Conservation (phyloP, 2,888 invertebrate genomes). For the Agrenia bidenticulata region DNA sequence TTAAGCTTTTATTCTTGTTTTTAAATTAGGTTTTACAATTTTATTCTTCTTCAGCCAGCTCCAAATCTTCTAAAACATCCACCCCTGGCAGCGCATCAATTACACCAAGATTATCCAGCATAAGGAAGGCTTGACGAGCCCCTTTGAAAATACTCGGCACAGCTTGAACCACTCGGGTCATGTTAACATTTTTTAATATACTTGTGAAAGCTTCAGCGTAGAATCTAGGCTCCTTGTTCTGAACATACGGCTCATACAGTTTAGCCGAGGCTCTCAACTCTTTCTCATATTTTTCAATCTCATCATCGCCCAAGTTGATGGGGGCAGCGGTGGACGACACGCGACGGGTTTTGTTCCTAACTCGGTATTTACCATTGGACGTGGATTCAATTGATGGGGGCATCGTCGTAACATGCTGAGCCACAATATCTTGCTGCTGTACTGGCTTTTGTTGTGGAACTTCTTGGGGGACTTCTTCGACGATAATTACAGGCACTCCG, state of each 20-base stretch:
- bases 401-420: not conserved
- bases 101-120: slow-evolving; percentile 49
- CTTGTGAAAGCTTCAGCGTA: slow-evolving; percentile 35
- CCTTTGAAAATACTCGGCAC: slow-evolving; percentile 51
- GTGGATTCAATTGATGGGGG: not conserved
- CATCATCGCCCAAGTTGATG: slow-evolving; percentile 35
- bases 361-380: not conserved
- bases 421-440: slow-evolving; percentile 1
- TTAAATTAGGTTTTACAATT: too few relatives aligned
- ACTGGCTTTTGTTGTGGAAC: not conserved
- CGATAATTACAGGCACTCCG: not conserved
- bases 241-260: slow-evolving; percentile 38
- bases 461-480: not conserved
- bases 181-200: slow-evolving; percentile 42
- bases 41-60: slow-evolving; percentile 8
- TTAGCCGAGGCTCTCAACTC: slow-evolving; percentile 39
- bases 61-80: slow-evolving; percentile 31
- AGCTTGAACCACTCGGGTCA: slow-evolving; percentile 44
- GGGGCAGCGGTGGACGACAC: slow-evolving; percentile 9
- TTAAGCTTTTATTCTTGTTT: too few relatives aligned
- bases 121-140: slow-evolving; percentile 44
- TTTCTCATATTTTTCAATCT: slow-evolving; percentile 39
- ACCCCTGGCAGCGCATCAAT: slow-evolving; percentile 26
- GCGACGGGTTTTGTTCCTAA: slow-evolving; percentile 11
- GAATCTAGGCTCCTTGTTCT: slow-evolving; percentile 39